Percentiles rank a stretch among this genome's conserved stretches.
Conservation (phyloP, 2,888 invertebrate species). For the Vannuccia rotundouncinata region DNA sequence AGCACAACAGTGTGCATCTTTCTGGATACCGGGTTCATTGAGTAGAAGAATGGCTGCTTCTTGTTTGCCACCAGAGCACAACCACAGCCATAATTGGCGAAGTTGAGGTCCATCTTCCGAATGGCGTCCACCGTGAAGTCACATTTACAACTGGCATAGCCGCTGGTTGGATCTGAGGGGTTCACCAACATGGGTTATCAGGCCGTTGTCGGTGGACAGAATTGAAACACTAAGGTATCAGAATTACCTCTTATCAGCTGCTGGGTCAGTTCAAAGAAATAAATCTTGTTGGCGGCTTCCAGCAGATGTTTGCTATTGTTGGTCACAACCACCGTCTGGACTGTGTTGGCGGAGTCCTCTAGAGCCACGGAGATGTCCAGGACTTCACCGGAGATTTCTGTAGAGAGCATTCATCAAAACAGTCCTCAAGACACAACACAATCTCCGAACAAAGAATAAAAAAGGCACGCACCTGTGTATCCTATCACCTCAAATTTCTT, state of each 20-base stretch:
- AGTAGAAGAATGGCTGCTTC: slow-evolving; percentile 42
- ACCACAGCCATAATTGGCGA: slow-evolving; percentile 44
- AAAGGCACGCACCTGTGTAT: slow-evolving; percentile 1
- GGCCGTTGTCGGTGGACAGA: too few species aligned
- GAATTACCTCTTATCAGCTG: neutral
- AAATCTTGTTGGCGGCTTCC: neutral
- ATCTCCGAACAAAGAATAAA: neutral
- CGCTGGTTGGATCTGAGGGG: neutral
- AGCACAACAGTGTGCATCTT: slow-evolving; percentile 46
- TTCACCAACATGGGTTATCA: too few species aligned
- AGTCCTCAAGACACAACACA: too few species aligned
- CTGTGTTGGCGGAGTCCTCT: neutral
- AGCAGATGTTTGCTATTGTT: neutral
- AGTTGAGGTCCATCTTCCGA: slow-evolving; percentile 45
- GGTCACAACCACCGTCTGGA: neutral
- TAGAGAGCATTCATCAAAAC: neutral
- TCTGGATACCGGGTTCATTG: slow-evolving; percentile 46
- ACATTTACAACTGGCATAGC: slow-evolving; percentile 47
- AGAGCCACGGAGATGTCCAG: neutral
- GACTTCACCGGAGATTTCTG: neutral
- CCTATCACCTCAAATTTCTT: neutral
- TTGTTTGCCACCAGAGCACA: neutral
- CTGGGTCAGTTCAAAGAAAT: neutral
- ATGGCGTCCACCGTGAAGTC: slow-evolving; percentile 49
- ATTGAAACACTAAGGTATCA: too few species aligned